These are phyloP conservation scores for Tachysurus vachellii DNA, from an alignment of 2,113 vertebrate species.

Conservation along the genomic window DNA sequence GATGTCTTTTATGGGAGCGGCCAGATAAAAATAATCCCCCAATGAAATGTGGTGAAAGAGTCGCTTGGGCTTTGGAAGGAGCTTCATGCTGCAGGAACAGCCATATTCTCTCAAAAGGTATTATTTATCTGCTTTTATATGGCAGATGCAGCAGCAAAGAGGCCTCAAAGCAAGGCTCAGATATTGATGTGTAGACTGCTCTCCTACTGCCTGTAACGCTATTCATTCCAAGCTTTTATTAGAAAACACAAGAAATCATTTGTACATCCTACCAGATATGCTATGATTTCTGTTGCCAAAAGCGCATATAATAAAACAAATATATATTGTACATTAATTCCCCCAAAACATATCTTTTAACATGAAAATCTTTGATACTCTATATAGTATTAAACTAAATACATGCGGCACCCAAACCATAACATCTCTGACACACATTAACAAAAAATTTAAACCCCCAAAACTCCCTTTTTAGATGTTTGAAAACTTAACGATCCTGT, in stretches of 20 bases:
- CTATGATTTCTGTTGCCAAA: background rate
- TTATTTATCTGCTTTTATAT: slow-evolving; percentile 66
- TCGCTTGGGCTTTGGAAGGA: slow-evolving; percentile 64
- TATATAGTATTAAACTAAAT: background rate
- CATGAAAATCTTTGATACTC: background rate
- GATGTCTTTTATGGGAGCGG: slow-evolving; percentile 61
- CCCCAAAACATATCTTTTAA: background rate
- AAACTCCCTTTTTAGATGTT: slow-evolving; percentile 2
- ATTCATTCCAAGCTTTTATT: slow-evolving; percentile 29
- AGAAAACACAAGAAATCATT: slow-evolving; percentile 29
- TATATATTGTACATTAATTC: background rate
- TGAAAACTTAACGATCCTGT: slow-evolving; percentile 22
- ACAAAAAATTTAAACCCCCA: background rate
- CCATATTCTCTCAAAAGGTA: slow-evolving; percentile 51
- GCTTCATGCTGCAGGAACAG: slow-evolving; percentile 58
- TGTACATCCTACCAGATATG: background rate
- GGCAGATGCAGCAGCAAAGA: slow-evolving; percentile 3
- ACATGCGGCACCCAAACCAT: background rate
- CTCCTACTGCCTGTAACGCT: slow-evolving; percentile 32
- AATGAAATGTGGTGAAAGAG: slow-evolving; percentile 63
- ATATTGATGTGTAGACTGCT: slow-evolving; percentile 25
- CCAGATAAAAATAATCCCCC: slow-evolving; percentile 65
- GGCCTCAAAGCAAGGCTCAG: slow-evolving; percentile 34
- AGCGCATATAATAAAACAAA: background rate
- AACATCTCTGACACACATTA: background rate